These are phyloP conservation scores for Moxostoma hubbsi DNA, from an alignment of 2,797 vertebrate genomes.

Conservation along the genomic window DNA sequence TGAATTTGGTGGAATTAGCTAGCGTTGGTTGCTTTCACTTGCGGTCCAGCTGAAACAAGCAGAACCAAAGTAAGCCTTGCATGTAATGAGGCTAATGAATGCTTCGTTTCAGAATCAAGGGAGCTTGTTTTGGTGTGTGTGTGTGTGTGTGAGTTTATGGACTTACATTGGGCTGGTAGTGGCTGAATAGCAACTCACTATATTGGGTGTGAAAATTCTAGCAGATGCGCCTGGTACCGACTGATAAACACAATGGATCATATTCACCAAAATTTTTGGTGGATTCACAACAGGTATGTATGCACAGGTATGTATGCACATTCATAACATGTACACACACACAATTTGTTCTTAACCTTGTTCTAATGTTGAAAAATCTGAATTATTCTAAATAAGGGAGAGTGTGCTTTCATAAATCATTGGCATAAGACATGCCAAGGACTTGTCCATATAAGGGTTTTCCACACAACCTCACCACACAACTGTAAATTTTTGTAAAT, in stretches of 20 bases:
- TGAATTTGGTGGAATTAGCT: slow-evolving; percentile 20
- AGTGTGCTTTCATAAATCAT: no score
- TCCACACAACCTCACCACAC: no score
- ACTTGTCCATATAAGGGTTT: no score
- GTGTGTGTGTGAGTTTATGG: neutral
- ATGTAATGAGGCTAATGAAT: slow-evolving; percentile 48
- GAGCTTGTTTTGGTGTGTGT: slow-evolving; percentile 1
- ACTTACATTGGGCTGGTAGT: neutral
- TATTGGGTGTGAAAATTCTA: slow-evolving; percentile 37
- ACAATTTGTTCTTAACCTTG: no score
- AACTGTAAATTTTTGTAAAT: no score
- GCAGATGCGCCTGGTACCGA: slow-evolving; percentile 22
- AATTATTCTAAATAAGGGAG: no score
- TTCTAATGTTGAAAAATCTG: no score
- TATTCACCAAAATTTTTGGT: no score
- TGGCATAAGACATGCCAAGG: no score
- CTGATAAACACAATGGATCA: slow-evolving; percentile 1
- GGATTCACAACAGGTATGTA: no score
- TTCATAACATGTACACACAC: no score
- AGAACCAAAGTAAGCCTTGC: slow-evolving; percentile 33
- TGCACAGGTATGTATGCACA: no score
- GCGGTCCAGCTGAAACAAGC: slow-evolving; percentile 6
- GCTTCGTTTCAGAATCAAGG: slow-evolving; percentile 34
- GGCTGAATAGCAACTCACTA: slow-evolving; percentile 21
- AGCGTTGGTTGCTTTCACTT: slow-evolving; percentile 4